Base-by-base conservation (phyloP, 2,113 vertebrate species). In the Emberiza fucata region DNA sequence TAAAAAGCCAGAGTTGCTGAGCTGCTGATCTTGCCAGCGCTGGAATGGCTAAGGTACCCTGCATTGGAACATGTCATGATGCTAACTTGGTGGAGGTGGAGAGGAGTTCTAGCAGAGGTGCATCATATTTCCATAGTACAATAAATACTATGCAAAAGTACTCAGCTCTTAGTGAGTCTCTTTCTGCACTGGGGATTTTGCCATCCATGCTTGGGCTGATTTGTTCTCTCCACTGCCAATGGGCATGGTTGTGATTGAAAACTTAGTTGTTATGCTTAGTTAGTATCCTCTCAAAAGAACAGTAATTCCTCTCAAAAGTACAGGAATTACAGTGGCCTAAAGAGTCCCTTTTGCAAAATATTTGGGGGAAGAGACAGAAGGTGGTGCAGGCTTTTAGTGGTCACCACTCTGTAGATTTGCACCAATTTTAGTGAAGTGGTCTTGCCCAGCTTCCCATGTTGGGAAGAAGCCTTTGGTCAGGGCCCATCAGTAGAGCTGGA, bases 41-140 rank as follows among this genome's bases (percentile, higher is more conserved):
- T 42, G 19, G 37, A 53, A 57, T 50, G 53, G 35, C n/a, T 40
- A 3, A 40, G n/a, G 56, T 33, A 68, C 56, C 39, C 12, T 11
- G 7, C 0, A 0, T 12, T 64, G 60, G 35, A 19, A 5, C 12
- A 5, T 47, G 65, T 42, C 48, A 56, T 1, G 11, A 6, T 68
- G 78, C 54, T 70, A 64, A 75, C 51, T 11, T 5, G 29, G 50
- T 29, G 19, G 69, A 60, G 56, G 65, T 61, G 59, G 64, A 66
- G 51, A 25, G 3, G 7, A 31, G 60, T 33, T n/a, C 60, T 78
- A 71, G 51, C 39, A 81, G 72, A 94, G 29, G 42, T 39, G 31
- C 20, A 27, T 51, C 25, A 21, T 35, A 20, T 84, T 92, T 84
- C 12, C 29, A 19, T 17, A 42, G 29, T 33, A 35, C 24, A 57